phyloP scores from a whole-genome alignment of 2,888 invertebrate species.

The Eustalomyia histrio region DNA sequence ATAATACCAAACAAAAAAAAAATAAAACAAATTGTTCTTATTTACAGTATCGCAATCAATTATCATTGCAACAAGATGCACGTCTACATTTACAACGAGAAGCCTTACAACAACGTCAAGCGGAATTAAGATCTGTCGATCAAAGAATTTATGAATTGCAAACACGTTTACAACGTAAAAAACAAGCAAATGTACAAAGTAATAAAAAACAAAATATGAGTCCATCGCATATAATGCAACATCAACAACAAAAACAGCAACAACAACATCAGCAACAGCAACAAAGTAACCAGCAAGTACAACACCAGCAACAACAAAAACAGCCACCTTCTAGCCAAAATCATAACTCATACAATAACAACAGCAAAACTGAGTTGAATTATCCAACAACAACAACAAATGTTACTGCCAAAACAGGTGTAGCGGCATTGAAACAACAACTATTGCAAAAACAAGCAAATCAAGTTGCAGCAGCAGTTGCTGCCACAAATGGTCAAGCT shows the following conservation, averaged over 20 bases:
- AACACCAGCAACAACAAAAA: conserved; percentile 51
- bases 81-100: conserved; percentile 93
- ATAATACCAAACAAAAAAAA: too few species aligned
- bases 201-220: conserved; percentile 81
- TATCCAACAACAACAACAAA: conserved; percentile 42
- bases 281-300: conserved; percentile 71
- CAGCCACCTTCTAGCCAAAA: conserved; percentile 64
- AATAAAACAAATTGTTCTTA: conserved; percentile 77
- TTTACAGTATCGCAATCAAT: conserved; percentile 94
- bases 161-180: conserved; percentile 92
- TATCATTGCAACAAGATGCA: conserved; percentile 96
- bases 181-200: conserved; percentile 86
- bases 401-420: conserved; percentile 69
- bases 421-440: conserved; percentile 75
- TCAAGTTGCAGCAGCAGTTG: conserved; percentile 47
- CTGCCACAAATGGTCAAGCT: conserved; percentile 66
- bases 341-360: conserved; percentile 63
- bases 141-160: conserved; percentile 96
- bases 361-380: conserved; percentile 67
- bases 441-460: conserved; percentile 73
- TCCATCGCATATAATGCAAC: conserved; percentile 67
- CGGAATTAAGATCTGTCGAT: conserved; percentile 95
- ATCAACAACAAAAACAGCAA: conserved; percentile 70
- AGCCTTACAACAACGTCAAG: conserved; percentile 91
- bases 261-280: conserved; percentile 69